These are phyloP conservation scores for Biston betularia DNA, from an alignment of 2,888 invertebrate species.

Conservation along the genomic window DNA sequence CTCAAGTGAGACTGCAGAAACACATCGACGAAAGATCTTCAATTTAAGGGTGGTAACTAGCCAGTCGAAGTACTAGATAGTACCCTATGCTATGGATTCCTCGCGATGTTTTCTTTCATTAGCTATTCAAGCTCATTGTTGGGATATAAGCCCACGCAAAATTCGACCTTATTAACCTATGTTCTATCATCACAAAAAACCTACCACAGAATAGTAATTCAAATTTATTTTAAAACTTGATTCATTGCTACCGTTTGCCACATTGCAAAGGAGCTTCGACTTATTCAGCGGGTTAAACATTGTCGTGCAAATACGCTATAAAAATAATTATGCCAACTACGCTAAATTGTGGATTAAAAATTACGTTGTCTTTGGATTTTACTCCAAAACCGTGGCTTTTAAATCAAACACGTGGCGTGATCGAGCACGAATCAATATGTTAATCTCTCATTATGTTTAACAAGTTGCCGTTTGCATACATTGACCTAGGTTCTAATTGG, in stretches of 20 bases:
- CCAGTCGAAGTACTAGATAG: no score
- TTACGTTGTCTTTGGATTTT: slow-evolving; percentile 7
- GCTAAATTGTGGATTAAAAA: slow-evolving; percentile 11
- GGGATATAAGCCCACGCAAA: no score
- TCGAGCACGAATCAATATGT: slow-evolving; percentile 15
- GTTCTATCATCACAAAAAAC: no score
- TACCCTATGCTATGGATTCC: no score
- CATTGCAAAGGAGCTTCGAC: background rate
- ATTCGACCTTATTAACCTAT: no score
- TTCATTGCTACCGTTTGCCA: no score
- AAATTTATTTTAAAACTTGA: no score
- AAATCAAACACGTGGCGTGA: slow-evolving; percentile 13
- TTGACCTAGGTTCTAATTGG: slow-evolving; percentile 35
- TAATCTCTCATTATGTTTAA: background rate
- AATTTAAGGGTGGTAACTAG: no score
- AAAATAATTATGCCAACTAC: slow-evolving; percentile 12
- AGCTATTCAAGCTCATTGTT: no score
- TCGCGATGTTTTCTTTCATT: no score
- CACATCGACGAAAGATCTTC: no score
- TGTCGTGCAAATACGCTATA: slow-evolving; percentile 9
- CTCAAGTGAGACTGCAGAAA: no score
- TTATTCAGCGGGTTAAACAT: background rate
- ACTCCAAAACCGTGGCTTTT: background rate
- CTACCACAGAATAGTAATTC: background rate
- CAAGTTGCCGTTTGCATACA: slow-evolving; percentile 31